These are phyloP conservation scores for Leptoteleia sp. DNA, from an alignment of 1,140 invertebrate species.

Conservation along the genomic window DNA sequence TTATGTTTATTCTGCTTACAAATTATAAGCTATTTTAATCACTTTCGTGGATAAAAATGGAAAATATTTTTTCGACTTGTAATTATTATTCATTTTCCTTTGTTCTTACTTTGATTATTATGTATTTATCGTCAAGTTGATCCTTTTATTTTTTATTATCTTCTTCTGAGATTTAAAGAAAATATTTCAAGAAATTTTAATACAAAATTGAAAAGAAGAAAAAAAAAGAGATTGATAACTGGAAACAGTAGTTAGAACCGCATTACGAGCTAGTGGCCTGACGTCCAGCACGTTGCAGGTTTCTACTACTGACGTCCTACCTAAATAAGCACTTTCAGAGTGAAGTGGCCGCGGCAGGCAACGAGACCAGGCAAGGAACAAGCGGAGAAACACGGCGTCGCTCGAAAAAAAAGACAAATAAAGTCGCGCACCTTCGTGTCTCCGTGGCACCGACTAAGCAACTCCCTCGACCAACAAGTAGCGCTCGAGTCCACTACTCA, in stretches of 20 bases:
- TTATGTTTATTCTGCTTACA: too few species aligned
- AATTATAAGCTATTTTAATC: too few species aligned
- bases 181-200: constrained; percentile 2
- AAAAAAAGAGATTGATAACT: too few species aligned
- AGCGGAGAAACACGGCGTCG: constrained; percentile 16
- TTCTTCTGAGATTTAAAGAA: too few species aligned
- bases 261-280: constrained; percentile 23
- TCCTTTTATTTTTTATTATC: too few species aligned
- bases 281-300: constrained; percentile 9
- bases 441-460: constrained; percentile 7
- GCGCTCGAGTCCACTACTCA: not conserved
- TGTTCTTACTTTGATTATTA: too few species aligned
- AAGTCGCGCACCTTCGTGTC: constrained; percentile 13
- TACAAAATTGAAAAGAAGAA: too few species aligned
- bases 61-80: too few species aligned
- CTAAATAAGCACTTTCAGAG: constrained; percentile 52
- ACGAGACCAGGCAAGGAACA: not conserved
- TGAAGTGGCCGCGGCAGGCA: constrained; percentile 30
- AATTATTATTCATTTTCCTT: too few species aligned
- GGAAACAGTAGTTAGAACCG: not conserved
- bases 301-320: constrained; percentile 22
- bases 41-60: too few species aligned
- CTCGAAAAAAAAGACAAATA: constrained; percentile 28
- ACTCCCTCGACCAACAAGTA: constrained; percentile 14
- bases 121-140: too few species aligned